These are phyloP conservation scores for Scarus forsteni DNA, from an alignment of 2,797 vertebrate genomes.

Conservation along the genomic window DNA sequence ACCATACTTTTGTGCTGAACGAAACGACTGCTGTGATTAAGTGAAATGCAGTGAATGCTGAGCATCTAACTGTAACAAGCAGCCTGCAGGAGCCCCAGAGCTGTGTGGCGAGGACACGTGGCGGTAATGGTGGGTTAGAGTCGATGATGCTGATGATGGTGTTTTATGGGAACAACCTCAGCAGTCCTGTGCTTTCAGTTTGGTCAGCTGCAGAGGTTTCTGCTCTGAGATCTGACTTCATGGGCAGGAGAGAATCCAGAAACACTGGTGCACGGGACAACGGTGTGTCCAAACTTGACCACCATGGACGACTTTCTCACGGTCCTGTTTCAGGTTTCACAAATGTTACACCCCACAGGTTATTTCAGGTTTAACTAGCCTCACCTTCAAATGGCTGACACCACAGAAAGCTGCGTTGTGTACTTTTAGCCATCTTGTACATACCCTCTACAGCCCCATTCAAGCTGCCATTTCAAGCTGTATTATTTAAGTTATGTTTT, in stretches of 20 bases:
- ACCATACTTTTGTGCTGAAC: conserved; percentile 18
- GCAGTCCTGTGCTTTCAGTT: conserved; percentile 64
- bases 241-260: conserved; percentile 61
- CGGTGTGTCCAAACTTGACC: conserved; percentile 35
- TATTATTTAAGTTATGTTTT: too few relatives aligned
- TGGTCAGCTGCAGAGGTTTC: conserved; percentile 75
- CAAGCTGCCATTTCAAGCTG: too few relatives aligned
- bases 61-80: conserved; percentile 1
- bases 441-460: too few relatives aligned
- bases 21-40: conserved; percentile 15
- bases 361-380: conserved; percentile 39
- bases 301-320: conserved; percentile 57
- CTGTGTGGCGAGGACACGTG: conserved; percentile 54
- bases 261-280: conserved; percentile 23
- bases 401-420: not conserved
- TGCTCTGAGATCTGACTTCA: conserved; percentile 70
- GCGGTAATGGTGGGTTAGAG: conserved; percentile 59
- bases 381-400: conserved; percentile 27
- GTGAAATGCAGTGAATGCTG: conserved; percentile 11
- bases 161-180: conserved; percentile 66
- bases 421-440: too few relatives aligned
- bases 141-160: conserved; percentile 48
- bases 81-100: conserved; percentile 4
- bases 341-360: conserved; percentile 15
- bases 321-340: conserved; percentile 36